These are phyloP conservation scores for Mormoops blainvillei DNA, from an alignment of 2,113 vertebrate species.

Conservation along the genomic window DNA sequence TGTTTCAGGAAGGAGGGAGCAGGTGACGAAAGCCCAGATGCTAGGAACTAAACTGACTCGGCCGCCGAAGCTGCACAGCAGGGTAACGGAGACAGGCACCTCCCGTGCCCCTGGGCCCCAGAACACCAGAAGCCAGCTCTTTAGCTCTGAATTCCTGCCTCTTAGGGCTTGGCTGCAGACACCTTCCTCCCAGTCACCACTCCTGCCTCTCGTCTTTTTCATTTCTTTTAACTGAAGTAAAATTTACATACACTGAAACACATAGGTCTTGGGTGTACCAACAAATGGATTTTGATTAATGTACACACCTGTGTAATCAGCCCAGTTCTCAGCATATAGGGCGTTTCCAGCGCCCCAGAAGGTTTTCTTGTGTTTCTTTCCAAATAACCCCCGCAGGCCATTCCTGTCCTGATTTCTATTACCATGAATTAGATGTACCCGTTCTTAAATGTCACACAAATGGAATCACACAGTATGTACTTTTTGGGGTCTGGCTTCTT, in stretches of 20 bases:
- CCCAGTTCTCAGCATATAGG: background rate
- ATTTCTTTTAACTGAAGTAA: background rate
- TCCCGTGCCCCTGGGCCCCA: too few relatives aligned
- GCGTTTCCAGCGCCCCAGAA: background rate
- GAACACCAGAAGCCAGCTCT: background rate
- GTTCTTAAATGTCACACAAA: background rate
- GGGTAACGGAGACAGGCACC: background rate
- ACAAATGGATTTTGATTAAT: background rate
- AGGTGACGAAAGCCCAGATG: background rate
- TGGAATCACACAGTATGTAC: background rate
- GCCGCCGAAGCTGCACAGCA: background rate
- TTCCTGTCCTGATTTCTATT: background rate
- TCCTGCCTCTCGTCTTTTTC: background rate
- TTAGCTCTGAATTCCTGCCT: background rate
- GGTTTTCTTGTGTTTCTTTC: background rate
- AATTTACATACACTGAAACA: background rate
- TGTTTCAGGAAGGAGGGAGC: background rate
- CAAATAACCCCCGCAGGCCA: background rate
- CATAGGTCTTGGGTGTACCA: background rate
- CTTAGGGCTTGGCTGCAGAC: background rate
- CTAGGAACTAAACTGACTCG: background rate
- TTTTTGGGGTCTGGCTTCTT: background rate
- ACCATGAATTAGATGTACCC: background rate
- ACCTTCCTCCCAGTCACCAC: background rate
- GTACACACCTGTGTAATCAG: background rate